Percentiles rank a stretch among this genome's conserved stretches.
Evolutionary conservation across 1,140 invertebrate genomes (phyloP).

Genomic region (Forficula auricularia): DNA sequence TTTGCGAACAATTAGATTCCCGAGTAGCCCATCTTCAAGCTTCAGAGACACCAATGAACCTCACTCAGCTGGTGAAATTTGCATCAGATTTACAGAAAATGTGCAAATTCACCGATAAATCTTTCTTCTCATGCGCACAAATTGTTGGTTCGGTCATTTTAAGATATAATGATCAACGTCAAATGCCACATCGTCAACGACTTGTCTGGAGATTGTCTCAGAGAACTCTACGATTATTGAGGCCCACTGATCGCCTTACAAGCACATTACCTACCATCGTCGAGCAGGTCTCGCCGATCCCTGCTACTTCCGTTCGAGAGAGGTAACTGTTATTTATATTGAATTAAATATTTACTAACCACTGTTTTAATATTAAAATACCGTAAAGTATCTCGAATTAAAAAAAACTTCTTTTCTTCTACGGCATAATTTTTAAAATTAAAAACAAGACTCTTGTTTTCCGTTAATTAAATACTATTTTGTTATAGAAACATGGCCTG

Average conservation of each 20-base stretch:
- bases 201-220: slow-evolving; percentile 43
- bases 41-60: slow-evolving; percentile 18
- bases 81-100: slow-evolving; percentile 36
- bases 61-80: slow-evolving; percentile 35
- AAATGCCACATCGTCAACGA: slow-evolving; percentile 49
- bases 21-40: slow-evolving; percentile 21
- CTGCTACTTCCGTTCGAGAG: slow-evolving; percentile 15
- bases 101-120: slow-evolving; percentile 44
- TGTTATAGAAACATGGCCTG: too few relatives aligned
- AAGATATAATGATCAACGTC: slow-evolving; percentile 49
- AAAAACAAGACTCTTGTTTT: background rate
- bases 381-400: slow-evolving; percentile 6
- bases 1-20: slow-evolving; percentile 44
- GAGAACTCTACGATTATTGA: slow-evolving; percentile 33
- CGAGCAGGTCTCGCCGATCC: slow-evolving; percentile 31
- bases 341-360: background rate
- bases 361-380: background rate
- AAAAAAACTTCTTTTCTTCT: background rate
- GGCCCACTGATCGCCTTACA: slow-evolving; percentile 53
- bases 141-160: slow-evolving; percentile 39
- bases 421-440: background rate
- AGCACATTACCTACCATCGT: slow-evolving; percentile 53
- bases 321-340: slow-evolving; percentile 21
- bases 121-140: slow-evolving; percentile 37
- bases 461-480: too few relatives aligned